A percentile compares a stretch with the other conserved stretches of the same genome.
Evolutionary conservation across 92 coral and sea anemone species (phyloP).

Genomic region (Bergia sp.): DNA sequence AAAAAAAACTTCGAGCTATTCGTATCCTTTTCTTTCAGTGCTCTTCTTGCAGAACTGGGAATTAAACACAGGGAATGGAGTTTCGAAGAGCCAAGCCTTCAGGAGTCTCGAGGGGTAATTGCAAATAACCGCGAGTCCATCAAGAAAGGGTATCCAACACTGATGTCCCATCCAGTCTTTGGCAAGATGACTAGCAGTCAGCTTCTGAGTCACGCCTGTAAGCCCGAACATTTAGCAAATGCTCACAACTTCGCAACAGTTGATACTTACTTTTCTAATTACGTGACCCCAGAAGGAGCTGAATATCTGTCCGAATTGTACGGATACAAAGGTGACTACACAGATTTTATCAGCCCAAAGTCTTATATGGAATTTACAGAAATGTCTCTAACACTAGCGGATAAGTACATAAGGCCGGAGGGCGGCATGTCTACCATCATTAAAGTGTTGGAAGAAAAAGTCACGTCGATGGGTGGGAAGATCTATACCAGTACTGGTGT

Average conservation of each 20-base stretch:
- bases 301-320: slow-evolving; percentile 81
- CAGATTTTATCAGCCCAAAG: slow-evolving; percentile 74
- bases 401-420: slow-evolving; percentile 64
- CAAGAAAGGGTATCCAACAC: slow-evolving; percentile 72
- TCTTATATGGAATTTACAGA: slow-evolving; percentile 72
- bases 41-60: slow-evolving; percentile 65
- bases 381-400: slow-evolving; percentile 62
- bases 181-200: slow-evolving; percentile 73
- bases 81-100: slow-evolving; percentile 63
- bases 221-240: slow-evolving; percentile 62
- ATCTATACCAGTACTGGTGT: slow-evolving; percentile 64
- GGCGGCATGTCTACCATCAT: slow-evolving; percentile 80
- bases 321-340: slow-evolving; percentile 84
- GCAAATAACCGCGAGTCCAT: slow-evolving; percentile 63
- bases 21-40: slow-evolving; percentile 28
- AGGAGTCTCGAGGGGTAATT: slow-evolving; percentile 76
- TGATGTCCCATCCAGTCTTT: slow-evolving; percentile 56
- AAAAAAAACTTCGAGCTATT: background rate
- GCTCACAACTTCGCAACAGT: slow-evolving; percentile 68
- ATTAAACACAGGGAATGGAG: slow-evolving; percentile 73
- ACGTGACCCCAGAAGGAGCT: slow-evolving; percentile 77
- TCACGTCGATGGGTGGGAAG: slow-evolving; percentile 58
- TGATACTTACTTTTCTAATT: slow-evolving; percentile 69
- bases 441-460: slow-evolving; percentile 53
- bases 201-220: slow-evolving; percentile 66